These are phyloP conservation scores for Camponotus vicinus DNA, from an alignment of 1,140 invertebrate species.

Conservation along the genomic window DNA sequence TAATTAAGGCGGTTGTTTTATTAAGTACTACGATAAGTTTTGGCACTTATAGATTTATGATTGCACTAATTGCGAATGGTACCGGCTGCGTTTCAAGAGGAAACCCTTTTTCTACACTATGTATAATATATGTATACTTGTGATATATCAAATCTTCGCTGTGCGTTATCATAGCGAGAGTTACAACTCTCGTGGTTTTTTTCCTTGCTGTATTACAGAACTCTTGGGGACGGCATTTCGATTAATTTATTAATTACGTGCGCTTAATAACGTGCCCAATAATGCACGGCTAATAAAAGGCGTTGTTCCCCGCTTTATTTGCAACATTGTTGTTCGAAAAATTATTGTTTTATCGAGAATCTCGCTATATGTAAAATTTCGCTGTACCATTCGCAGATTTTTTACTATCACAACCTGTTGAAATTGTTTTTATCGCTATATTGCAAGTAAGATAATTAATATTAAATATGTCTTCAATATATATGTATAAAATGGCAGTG, in stretches of 20 bases:
- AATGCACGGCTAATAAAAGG: slow-evolving; percentile 1
- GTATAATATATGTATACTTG: slow-evolving; percentile 33
- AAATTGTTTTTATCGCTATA: neutral
- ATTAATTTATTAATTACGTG: slow-evolving; percentile 26
- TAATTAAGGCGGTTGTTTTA: slow-evolving; percentile 75
- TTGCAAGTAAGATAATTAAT: neutral
- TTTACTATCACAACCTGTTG: neutral
- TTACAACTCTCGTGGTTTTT: neutral
- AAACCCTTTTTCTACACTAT: slow-evolving; percentile 47
- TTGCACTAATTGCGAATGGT: slow-evolving; percentile 80
- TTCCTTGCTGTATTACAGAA: neutral
- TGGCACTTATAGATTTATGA: slow-evolving; percentile 84
- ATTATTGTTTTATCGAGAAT: slow-evolving; percentile 19
- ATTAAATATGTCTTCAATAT: neutral
- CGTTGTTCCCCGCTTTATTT: slow-evolving; percentile 11
- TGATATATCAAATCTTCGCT: slow-evolving; percentile 36
- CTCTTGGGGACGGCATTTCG: slow-evolving; percentile 33
- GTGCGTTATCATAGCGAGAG: neutral
- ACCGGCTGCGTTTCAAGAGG: slow-evolving; percentile 67
- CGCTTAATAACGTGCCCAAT: slow-evolving; percentile 30
- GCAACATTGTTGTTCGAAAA: neutral
- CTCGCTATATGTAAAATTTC: slow-evolving; percentile 15
- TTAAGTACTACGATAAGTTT: slow-evolving; percentile 83
- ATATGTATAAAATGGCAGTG: slow-evolving; percentile 57
- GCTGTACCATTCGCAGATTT: slow-evolving; percentile 24